Evolutionary conservation across 2,888 invertebrate genomes (phyloP).

Genomic region (Petrolisthes manimaculis): DNA sequence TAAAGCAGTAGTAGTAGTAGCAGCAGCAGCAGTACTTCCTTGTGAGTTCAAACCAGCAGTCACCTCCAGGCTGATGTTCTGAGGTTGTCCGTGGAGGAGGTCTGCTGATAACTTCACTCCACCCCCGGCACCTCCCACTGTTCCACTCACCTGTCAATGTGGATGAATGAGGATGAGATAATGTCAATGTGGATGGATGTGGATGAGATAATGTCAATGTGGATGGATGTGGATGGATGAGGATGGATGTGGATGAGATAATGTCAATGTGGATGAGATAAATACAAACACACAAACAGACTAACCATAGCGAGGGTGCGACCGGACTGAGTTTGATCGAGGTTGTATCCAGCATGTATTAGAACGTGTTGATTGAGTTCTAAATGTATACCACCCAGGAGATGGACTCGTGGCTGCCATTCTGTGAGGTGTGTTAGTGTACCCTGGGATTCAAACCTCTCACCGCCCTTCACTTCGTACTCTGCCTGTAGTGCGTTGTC

Average conservation of each 20-base stretch:
- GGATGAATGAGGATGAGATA: background rate
- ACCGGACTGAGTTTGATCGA: constrained; percentile 24
- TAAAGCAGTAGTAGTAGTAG: background rate
- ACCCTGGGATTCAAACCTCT: constrained; percentile 9
- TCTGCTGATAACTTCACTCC: constrained; percentile 11
- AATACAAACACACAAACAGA: background rate
- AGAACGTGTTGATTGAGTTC: constrained; percentile 27
- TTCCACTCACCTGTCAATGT: background rate
- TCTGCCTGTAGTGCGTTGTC: constrained; percentile 33
- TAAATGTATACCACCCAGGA: constrained; percentile 29
- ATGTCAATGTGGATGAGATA: too few relatives aligned
- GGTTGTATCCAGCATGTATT: constrained; percentile 19
- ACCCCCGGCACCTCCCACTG: constrained; percentile 11
- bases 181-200: too few relatives aligned
- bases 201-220: too few relatives aligned
- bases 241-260: too few relatives aligned
- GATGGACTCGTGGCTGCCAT: constrained; percentile 25
- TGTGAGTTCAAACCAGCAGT: background rate
- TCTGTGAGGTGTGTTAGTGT: constrained; percentile 31
- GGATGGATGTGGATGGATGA: too few relatives aligned
- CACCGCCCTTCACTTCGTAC: constrained; percentile 28
- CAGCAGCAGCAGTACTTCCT: background rate
- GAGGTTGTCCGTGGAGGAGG: background rate
- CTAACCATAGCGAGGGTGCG: constrained; percentile 16
- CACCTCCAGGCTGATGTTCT: background rate